Conservation (phyloP, 2,888 invertebrate species). For the Eilema caniola region DNA sequence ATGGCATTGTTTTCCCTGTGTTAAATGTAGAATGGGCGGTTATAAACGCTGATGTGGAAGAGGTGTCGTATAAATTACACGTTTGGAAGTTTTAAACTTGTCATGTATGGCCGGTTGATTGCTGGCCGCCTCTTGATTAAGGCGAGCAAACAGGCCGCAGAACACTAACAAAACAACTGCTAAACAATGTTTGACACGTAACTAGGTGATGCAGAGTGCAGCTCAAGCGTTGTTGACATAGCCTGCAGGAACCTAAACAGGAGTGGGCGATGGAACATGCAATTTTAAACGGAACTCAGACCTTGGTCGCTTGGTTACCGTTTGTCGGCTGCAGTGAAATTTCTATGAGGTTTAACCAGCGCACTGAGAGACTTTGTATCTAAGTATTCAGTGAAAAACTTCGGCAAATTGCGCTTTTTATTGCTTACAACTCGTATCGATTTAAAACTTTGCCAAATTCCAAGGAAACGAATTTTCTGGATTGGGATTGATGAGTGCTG, state of each 20-base stretch:
- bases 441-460: slow-evolving; percentile 35
- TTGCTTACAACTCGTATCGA: slow-evolving; percentile 28
- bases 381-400: slow-evolving; percentile 29
- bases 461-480: slow-evolving; percentile 31
- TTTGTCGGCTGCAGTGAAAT: slow-evolving; percentile 68
- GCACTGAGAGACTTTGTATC: slow-evolving; percentile 35
- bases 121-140: slow-evolving; percentile 59
- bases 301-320: slow-evolving; percentile 48
- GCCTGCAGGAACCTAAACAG: slow-evolving; percentile 66
- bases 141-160: slow-evolving; percentile 60
- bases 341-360: slow-evolving; percentile 70
- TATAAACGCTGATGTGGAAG: slow-evolving; percentile 41
- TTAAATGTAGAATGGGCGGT: slow-evolving; percentile 54
- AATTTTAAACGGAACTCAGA: slow-evolving; percentile 79
- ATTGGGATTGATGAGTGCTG: slow-evolving; percentile 41
- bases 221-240: slow-evolving; percentile 74
- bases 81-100: slow-evolving; percentile 50
- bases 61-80: slow-evolving; percentile 36
- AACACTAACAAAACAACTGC: slow-evolving; percentile 74
- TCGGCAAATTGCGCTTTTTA: slow-evolving; percentile 37
- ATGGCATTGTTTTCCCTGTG: slow-evolving; percentile 71
- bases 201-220: slow-evolving; percentile 75
- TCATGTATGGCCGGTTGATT: slow-evolving; percentile 40
- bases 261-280: slow-evolving; percentile 71
- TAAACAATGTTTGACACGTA: slow-evolving; percentile 81